Evolutionary conservation across 2,797 vertebrate genomes (phyloP).

Genomic region (Hipposideros larvatus): DNA sequence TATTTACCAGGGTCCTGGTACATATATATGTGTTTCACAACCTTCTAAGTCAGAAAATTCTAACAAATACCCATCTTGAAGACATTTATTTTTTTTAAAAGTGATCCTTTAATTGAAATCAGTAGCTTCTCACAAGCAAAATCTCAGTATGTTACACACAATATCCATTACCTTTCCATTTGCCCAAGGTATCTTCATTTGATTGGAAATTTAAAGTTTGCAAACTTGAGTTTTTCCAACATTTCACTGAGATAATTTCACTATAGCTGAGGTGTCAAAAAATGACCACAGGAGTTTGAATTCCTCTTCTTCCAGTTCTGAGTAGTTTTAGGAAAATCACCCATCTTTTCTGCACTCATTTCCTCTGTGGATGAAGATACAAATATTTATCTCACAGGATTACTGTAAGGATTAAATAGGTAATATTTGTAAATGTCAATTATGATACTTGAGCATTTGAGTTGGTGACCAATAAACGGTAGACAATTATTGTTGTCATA

Average conservation of each 20-base stretch:
- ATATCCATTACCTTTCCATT: background rate
- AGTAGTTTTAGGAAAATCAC: background rate
- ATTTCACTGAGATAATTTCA: conserved; percentile 34
- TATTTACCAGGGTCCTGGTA: background rate
- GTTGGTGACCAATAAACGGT: background rate
- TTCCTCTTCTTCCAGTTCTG: background rate
- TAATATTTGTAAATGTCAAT: background rate
- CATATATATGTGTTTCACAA: background rate
- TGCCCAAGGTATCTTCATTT: background rate
- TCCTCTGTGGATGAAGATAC: background rate
- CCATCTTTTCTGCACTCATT: background rate
- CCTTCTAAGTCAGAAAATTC: background rate
- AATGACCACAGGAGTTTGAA: background rate
- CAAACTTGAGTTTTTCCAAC: background rate
- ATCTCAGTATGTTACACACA: background rate
- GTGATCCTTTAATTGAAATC: background rate
- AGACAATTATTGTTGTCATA: background rate
- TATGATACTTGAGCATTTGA: background rate
- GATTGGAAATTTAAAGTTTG: background rate
- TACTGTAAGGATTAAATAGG: background rate
- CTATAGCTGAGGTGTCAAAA: background rate
- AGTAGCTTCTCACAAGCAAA: background rate
- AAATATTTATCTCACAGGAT: background rate
- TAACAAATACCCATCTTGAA: background rate
- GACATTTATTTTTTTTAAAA: background rate